Conservation (phyloP, 1,140 invertebrate genomes). For the Drosophila cardini region DNA sequence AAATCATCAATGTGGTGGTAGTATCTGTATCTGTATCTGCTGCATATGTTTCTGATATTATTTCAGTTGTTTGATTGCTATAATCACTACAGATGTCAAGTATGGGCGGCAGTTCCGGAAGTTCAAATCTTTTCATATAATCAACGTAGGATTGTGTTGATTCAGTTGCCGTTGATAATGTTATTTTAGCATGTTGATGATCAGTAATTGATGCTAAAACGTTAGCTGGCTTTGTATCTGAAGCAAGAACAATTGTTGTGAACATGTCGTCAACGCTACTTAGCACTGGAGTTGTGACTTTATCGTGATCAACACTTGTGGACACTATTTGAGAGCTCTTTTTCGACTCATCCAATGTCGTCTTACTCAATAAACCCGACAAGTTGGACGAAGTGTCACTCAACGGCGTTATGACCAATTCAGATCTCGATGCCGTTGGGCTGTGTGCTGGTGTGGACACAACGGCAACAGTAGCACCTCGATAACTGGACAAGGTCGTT, state of each 20-base stretch:
- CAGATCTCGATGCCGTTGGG: constrained; percentile 13
- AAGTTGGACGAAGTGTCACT: constrained; percentile 29
- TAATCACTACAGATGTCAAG: constrained; percentile 29
- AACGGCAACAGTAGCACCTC: constrained; percentile 1
- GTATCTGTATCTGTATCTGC: not conserved
- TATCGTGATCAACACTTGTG: constrained; percentile 34
- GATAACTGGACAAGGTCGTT: not conserved
- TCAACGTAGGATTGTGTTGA: constrained; percentile 59
- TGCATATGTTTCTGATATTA: not conserved
- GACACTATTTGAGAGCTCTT: not conserved
- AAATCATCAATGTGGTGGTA: not conserved
- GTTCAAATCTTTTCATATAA: constrained; percentile 75
- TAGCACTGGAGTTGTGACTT: constrained; percentile 26
- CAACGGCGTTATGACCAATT: constrained; percentile 10
- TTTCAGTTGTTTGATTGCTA: not conserved
- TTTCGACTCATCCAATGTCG: not conserved
- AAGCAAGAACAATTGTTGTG: constrained; percentile 44
- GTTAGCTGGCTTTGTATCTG: not conserved
- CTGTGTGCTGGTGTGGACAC: constrained; percentile 10
- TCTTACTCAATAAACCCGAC: constrained; percentile 20
- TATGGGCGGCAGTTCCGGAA: constrained; percentile 69
- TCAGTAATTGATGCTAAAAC: constrained; percentile 25
- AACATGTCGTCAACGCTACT: constrained; percentile 43
- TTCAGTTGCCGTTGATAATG: not conserved
- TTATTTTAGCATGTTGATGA: not conserved